Conservation (phyloP, 2,797 vertebrate species). For the Scyliorhinus canicula region DNA sequence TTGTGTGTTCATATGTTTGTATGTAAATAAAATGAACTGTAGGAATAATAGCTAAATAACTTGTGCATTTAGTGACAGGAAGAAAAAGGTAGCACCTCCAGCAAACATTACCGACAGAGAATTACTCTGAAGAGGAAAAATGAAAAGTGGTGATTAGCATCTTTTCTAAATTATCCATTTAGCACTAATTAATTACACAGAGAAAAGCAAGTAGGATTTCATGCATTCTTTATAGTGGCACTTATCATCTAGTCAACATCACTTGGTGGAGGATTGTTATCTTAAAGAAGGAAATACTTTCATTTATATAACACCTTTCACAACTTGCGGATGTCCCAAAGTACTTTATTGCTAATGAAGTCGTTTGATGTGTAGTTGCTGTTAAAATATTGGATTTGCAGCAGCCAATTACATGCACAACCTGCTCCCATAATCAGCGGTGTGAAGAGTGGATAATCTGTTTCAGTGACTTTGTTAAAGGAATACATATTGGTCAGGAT, state of each 20-base stretch:
- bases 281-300: not conserved
- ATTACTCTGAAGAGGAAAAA: not conserved
- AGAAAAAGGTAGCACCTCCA: not conserved
- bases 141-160: not conserved
- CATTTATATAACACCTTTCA: too few species aligned
- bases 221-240: not conserved
- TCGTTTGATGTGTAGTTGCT: not conserved
- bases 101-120: not conserved
- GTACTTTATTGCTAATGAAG: not conserved
- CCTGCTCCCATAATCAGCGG: not conserved
- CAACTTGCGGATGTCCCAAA: too few species aligned
- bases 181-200: not conserved
- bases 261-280: not conserved
- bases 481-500: not conserved
- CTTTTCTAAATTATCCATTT: not conserved
- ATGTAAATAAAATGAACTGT: not conserved
- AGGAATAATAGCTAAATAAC: not conserved
- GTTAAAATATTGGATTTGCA: not conserved
- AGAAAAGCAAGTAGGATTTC: not conserved
- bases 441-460: not conserved
- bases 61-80: not conserved
- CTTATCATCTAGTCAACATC: not conserved
- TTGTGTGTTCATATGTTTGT: too few species aligned
- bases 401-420: too few species aligned
- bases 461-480: not conserved